A percentile compares a stretch with the other conserved stretches of the same genome.
These are phyloP conservation scores for Panurus biarmicus DNA, from an alignment of 2,113 vertebrate species.

Conservation along the genomic window DNA sequence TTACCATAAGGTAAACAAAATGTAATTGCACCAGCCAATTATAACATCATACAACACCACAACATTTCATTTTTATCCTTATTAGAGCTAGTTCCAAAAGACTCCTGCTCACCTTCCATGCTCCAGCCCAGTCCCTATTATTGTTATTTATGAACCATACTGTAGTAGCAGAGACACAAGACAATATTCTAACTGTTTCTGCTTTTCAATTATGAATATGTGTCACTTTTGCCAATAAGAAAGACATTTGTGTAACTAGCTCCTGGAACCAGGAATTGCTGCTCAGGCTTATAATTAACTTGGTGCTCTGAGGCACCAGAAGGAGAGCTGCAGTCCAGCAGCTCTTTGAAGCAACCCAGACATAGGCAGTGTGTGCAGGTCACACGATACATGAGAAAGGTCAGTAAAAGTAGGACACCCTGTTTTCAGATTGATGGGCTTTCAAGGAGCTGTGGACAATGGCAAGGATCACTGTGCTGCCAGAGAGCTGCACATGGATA, in stretches of 20 bases:
- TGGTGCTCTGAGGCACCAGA: not conserved
- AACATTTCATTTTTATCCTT: conserved; percentile 3
- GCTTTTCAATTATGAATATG: conserved; percentile 20
- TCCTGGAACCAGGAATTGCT: not conserved
- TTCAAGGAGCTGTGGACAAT: conserved; percentile 3
- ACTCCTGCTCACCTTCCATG: not conserved
- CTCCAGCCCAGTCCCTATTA: not conserved
- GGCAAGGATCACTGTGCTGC: not conserved
- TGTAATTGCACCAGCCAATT: not conserved
- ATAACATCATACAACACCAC: not conserved
- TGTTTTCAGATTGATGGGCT: conserved; percentile 3
- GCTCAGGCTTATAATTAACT: conserved; percentile 1
- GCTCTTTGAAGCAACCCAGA: conserved; percentile 2
- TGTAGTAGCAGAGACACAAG: not conserved
- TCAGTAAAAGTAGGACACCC: not conserved
- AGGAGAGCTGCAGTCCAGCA: not conserved
- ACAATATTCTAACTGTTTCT: conserved; percentile 11
- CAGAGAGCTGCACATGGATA: not conserved
- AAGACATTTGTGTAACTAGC: not conserved
- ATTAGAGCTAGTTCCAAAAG: not conserved
- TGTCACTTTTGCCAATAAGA: not conserved
- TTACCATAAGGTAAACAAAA: conserved; percentile 8
- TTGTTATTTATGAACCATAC: conserved; percentile 9
- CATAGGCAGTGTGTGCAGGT: not conserved
- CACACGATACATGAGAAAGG: not conserved